phyloP scores from a whole-genome alignment of 2,113 vertebrate genomes.

The Bos taurus region ARS-UCD2.0 NC_037330.1:80828501-80829000 shows the following conservation, averaged over 20 bases:
- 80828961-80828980: constrained; percentile 92
- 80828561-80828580: not conserved
- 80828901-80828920: not conserved
- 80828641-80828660: not conserved
- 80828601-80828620: not conserved
- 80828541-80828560: not conserved
- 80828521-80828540: not conserved
- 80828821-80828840: not conserved
- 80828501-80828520: not conserved
- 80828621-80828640: not conserved
- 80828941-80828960: constrained; percentile 95
- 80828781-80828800: not conserved
- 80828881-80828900: fast-evolving
- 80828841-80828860: not conserved
- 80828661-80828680: not conserved
- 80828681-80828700: not conserved
- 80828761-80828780: not conserved
- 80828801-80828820: not conserved
- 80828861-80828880: fast-evolving
- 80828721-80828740: not conserved
- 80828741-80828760: not conserved
- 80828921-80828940: constrained; percentile 99
- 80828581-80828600: not conserved
- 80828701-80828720: not conserved
- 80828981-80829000: constrained; percentile 96